Evolutionary conservation across 2,113 vertebrate species (phyloP).

Genomic region (Vimba vimba): DNA sequence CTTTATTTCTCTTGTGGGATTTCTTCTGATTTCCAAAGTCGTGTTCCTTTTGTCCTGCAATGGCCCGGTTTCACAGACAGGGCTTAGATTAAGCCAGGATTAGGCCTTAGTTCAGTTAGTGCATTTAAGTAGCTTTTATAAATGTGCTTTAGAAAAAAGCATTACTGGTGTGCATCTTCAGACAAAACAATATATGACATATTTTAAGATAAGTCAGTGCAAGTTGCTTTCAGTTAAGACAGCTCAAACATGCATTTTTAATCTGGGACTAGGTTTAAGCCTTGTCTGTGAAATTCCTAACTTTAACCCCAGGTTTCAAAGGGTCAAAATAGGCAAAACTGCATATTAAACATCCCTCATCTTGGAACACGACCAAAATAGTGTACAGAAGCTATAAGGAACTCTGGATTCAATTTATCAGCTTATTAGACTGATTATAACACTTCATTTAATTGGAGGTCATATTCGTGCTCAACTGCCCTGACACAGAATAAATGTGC

Average conservation of each 20-base stretch:
- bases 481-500: not conserved
- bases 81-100: no score
- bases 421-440: not conserved
- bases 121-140: no score
- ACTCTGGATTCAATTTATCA: not conserved
- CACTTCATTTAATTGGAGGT: not conserved
- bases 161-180: no score
- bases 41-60: not conserved
- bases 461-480: not conserved
- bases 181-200: no score
- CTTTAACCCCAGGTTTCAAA: no score
- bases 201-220: no score
- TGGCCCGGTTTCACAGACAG: not conserved
- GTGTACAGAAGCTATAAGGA: not conserved
- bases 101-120: no score
- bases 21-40: not conserved
- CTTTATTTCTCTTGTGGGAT: not conserved
- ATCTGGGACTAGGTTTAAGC: no score
- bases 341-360: not conserved
- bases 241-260: no score
- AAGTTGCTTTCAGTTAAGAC: no score
- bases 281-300: no score
- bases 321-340: not conserved
- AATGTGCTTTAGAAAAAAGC: no score
- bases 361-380: conserved; percentile 1